Base-by-base conservation (phyloP, 2,113 vertebrate genomes). In the Aegotheles bennettii region DNA sequence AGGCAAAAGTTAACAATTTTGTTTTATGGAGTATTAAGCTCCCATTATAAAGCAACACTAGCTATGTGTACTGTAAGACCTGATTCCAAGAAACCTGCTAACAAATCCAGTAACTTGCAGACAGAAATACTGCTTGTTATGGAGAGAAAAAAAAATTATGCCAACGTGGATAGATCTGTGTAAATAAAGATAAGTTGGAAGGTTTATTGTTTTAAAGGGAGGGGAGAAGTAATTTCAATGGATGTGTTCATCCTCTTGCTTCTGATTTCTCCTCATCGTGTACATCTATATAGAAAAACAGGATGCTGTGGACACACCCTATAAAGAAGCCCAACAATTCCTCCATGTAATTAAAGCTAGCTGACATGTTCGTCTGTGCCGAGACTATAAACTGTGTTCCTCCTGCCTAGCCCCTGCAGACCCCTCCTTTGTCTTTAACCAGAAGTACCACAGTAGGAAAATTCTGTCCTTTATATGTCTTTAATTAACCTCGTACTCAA, bases 101-200 rank as follows among this genome's bases (percentile, higher is more conserved):
- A 83, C 24, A 80, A 84, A 89, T 84, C 33, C 29, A 83, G n/a
- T 43, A 80, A 42, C 33, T 70, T 54, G 56, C 11, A 74, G 36
- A 84, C 18, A 91, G 35, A 94, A 97, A 88, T 18, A 90, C 24
- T 26, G 23, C 13, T 83, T 16, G 15, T 51, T 69, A 35, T 6
- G 51, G 75, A 67, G 31, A 45, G 14, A 12, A 76, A n/a, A 65
- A 67, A 90, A 63, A 40, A 28, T 2, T 9, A 84, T 60, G 43
- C n/a, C 86, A 88, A 84, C 35, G 21, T 89, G 51, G 73, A 50
- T 16, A 87, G 38, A 18, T 42, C 91, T 92, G 87, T 91, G n/a
- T 26, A 97, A 96, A 95, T 74, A 96, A 79, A 74, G 90, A 47
- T 94, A 95, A 95, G 31, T 45, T 80, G 50, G 24, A 93, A 64